phyloP scores from a whole-genome alignment of 2,797 vertebrate genomes.

The Chaenodraco wilsoni region DNA sequence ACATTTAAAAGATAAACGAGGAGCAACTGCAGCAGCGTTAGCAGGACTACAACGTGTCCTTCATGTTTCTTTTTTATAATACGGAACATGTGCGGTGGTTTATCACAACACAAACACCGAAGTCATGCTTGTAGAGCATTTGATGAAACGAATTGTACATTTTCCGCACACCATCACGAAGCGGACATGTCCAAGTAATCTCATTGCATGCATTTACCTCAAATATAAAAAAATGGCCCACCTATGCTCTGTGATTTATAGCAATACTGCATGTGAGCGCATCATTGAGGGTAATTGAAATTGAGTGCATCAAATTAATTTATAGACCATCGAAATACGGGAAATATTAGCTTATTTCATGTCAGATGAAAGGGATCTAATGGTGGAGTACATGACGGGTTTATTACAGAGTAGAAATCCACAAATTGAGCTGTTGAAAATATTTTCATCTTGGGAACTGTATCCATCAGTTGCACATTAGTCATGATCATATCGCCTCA shows the following conservation, averaged over 20 bases:
- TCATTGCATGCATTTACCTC: slow-evolving; percentile 31
- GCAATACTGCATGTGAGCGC: slow-evolving; percentile 30
- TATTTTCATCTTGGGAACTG: neutral
- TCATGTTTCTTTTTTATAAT: neutral
- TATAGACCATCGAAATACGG: slow-evolving; percentile 20
- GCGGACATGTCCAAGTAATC: slow-evolving; percentile 37
- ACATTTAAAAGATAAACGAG: slow-evolving; percentile 1
- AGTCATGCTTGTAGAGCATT: slow-evolving; percentile 25
- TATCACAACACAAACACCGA: neutral
- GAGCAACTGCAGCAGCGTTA: neutral
- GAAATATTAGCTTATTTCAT: slow-evolving; percentile 27
- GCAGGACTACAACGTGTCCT: neutral
- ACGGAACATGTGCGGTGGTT: neutral
- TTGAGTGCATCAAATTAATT: slow-evolving; percentile 36
- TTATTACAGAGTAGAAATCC: slow-evolving; percentile 9
- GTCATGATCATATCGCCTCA: neutral
- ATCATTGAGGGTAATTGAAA: slow-evolving; percentile 31
- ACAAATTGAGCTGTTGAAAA: neutral
- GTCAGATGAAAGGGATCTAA: slow-evolving; percentile 32
- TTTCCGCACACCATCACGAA: slow-evolving; percentile 31
- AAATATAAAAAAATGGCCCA: slow-evolving; percentile 14
- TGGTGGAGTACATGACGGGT: slow-evolving; percentile 23
- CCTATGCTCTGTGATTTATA: slow-evolving; percentile 4
- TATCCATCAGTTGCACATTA: slow-evolving; percentile 20
- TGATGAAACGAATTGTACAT: slow-evolving; percentile 45